A percentile compares a stretch with the other conserved stretches of the same genome.
These are phyloP conservation scores for Folsomia candida DNA, from an alignment of 2,888 invertebrate species.

Conservation along the genomic window DNA sequence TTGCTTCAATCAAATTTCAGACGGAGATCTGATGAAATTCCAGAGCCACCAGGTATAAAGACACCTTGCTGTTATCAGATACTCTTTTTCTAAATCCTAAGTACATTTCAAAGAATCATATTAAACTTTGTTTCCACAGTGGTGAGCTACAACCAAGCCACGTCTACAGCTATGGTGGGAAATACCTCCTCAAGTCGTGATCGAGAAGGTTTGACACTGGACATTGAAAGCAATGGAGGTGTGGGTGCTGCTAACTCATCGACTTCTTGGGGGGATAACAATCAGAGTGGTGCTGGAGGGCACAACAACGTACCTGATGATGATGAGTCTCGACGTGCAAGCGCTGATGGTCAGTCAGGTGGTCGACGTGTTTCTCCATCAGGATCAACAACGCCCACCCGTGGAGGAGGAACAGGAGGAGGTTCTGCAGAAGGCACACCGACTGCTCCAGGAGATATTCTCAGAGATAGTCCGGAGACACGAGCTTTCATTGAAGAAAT, in stretches of 20 bases:
- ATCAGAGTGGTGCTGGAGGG: neutral
- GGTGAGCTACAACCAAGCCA: neutral
- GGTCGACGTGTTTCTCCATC: slow-evolving; percentile 12
- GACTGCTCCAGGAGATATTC: slow-evolving; percentile 51
- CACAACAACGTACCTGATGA: slow-evolving; percentile 4
- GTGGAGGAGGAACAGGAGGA: neutral
- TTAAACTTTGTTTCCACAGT: neutral
- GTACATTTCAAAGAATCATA: too few relatives aligned
- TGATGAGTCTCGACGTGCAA: neutral
- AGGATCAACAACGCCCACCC: neutral
- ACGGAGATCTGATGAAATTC: slow-evolving; percentile 3
- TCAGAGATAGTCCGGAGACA: slow-evolving; percentile 58
- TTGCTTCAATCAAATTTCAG: neutral
- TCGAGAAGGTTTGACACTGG: neutral
- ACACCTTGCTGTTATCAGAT: too few relatives aligned
- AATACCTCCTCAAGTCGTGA: neutral
- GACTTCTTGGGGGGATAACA: neutral
- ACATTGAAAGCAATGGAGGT: neutral
- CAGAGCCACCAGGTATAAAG: neutral
- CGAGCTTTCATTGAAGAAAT: slow-evolving; percentile 60
- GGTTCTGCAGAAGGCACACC: slow-evolving; percentile 22
- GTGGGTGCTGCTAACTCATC: neutral
- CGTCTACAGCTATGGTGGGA: neutral
- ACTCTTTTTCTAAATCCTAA: too few relatives aligned
- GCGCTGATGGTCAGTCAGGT: slow-evolving; percentile 5